Base-by-base conservation (phyloP, 2,888 invertebrate genomes). In the Dioctria rufipes region DNA sequence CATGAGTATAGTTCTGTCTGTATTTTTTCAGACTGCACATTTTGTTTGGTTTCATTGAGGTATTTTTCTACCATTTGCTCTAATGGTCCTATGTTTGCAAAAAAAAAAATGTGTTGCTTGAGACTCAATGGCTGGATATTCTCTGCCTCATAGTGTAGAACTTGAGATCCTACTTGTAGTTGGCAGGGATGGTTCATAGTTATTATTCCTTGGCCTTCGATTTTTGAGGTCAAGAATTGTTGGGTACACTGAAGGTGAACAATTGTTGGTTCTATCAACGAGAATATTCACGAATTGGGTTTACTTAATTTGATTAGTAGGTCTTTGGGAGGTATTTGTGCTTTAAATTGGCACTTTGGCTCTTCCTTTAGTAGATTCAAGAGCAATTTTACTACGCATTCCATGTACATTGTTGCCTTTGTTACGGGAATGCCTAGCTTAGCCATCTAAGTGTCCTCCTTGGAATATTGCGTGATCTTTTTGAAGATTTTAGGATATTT, bases 231-330 rank as follows among this genome's bases (percentile, higher is more conserved):
- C 3, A 43, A 3, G 8, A 43, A 25, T 6, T 40, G 43, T 3
- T 66, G n/a, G 5, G 42, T 40, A n/a, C 66, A 66, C 4, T 5
- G 39, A 4, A 66, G 39, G 5, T 40, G 13, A 4, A 66, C 43
- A 5, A 61, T 25, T 61, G 39, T 25, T 3, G 37, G 61, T 61
- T 9, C 9, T 25, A 5, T 66, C 42, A 66, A 66, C 3, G 66
- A 9, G 11, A 4, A 66, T 66, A 66, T 5, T 42, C 66, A 66
- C 4, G 13, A n/a, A 37, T 66, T 66, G 6, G 66, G 66, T 25
- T n/a, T 43, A 6, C 6, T 43, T n/a, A 66, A 11, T 66, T 66
- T 66, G 3, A 66, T 43, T n/a, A 42, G 43, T 3, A n/a, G 3
- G 42, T 66, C 43, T n/a, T 37, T n/a, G 11, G 66, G 66, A 4